Evolutionary conservation across 1,140 invertebrate species (phyloP).

Genomic region (Orchestia grillus): DNA sequence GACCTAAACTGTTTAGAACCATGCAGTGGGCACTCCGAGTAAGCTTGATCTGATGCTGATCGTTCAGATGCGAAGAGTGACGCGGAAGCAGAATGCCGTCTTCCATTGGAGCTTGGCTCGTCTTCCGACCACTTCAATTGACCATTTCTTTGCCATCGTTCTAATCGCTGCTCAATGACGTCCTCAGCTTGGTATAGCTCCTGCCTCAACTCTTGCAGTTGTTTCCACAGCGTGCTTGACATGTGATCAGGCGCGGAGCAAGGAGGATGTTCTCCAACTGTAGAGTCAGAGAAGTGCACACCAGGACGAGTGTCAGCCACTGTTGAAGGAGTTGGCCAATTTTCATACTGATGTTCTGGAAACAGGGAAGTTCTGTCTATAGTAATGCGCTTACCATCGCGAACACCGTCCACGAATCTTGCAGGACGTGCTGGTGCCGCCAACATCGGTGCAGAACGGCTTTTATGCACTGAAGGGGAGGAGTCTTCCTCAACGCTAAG

Average conservation of each 20-base stretch:
- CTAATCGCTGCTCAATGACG: slow-evolving; percentile 18
- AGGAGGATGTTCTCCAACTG: background rate
- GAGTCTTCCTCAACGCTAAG: background rate
- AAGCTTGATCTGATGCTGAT: background rate
- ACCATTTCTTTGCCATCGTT: slow-evolving; percentile 33
- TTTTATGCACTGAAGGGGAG: background rate
- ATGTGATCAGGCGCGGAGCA: background rate
- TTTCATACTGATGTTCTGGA: slow-evolving; percentile 38
- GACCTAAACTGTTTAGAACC: background rate
- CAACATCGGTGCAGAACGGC: background rate
- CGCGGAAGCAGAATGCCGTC: slow-evolving; percentile 17
- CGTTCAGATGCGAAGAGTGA: background rate
- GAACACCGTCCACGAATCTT: background rate
- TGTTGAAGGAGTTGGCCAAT: slow-evolving; percentile 20
- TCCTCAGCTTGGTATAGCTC: slow-evolving; percentile 42
- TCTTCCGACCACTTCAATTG: slow-evolving; percentile 3
- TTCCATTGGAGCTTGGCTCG: background rate
- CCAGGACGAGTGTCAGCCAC: background rate
- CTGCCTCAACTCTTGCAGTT: slow-evolving; percentile 27
- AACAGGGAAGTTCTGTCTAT: slow-evolving; percentile 6
- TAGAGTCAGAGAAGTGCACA: slow-evolving; percentile 5
- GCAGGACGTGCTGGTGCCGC: slow-evolving; percentile 38
- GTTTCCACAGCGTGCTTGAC: background rate
- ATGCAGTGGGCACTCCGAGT: slow-evolving; percentile 26
- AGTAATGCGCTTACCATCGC: slow-evolving; percentile 21